phyloP scores from a whole-genome alignment of 2,797 vertebrate genomes.

The Acrossocheilus wenchowensis region DNA sequence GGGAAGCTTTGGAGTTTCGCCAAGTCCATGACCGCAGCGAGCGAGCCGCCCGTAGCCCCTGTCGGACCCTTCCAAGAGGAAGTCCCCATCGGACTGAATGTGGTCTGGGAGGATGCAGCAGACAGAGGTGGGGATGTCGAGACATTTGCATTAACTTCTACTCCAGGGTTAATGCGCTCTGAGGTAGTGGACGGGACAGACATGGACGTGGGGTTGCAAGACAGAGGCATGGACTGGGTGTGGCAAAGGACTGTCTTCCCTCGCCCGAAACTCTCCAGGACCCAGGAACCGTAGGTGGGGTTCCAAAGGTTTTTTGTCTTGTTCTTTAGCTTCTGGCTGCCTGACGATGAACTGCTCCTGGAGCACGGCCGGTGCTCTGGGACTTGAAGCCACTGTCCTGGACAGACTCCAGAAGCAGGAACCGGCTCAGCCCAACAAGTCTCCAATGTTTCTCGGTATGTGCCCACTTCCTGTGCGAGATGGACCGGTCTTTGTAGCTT shows the following conservation, averaged over 20 bases:
- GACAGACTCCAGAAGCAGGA: constrained; percentile 61
- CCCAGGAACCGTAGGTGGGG: constrained; percentile 91
- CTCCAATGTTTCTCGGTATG: constrained; percentile 76
- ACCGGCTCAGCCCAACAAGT: constrained; percentile 73
- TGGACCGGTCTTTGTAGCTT: constrained; percentile 71
- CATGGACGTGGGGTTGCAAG: constrained; percentile 59
- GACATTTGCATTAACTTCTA: constrained; percentile 64
- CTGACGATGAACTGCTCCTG: constrained; percentile 75
- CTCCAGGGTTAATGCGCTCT: constrained; percentile 75
- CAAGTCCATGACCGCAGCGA: constrained; percentile 75
- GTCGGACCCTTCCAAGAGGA: constrained; percentile 62
- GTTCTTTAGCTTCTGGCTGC: constrained; percentile 86
- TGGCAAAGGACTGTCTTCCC: constrained; percentile 78
- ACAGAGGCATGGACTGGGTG: constrained; percentile 81
- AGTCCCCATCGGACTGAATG: constrained; percentile 65
- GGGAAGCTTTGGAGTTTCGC: constrained; percentile 89
- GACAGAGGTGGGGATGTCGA: constrained; percentile 63
- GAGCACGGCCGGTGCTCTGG: constrained; percentile 74
- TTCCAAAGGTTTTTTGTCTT: constrained; percentile 95
- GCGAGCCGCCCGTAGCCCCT: constrained; percentile 52
- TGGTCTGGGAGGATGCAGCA: constrained; percentile 72
- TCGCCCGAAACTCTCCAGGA: constrained; percentile 83
- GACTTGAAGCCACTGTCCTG: constrained; percentile 73
- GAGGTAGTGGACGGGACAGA: constrained; percentile 58
- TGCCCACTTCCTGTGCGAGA: constrained; percentile 76